A percentile compares a stretch with the other conserved stretches of the same genome.
These are phyloP conservation scores for Xyrauchen texanus DNA, from an alignment of 2,113 vertebrate species.

Conservation along the genomic window DNA sequence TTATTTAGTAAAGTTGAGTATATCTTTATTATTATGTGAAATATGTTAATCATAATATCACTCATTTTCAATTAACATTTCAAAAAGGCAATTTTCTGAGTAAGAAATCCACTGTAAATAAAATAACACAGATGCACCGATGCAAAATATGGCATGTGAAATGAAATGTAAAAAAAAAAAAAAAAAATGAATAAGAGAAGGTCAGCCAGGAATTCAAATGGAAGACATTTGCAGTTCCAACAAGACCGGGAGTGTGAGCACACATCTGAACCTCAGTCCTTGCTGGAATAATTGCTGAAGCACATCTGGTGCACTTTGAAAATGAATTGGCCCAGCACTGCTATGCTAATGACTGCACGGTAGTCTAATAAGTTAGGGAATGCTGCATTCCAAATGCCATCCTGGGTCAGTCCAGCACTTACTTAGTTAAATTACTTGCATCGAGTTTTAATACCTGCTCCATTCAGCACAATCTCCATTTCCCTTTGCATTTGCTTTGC, in stretches of 20 bases:
- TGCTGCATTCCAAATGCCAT: constrained; percentile 61
- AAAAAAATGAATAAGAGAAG: constrained; percentile 50
- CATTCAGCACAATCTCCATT: not conserved
- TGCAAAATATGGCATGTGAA: constrained; percentile 54
- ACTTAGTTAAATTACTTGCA: constrained; percentile 52
- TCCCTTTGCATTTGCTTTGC: constrained; percentile 1
- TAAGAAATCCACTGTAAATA: constrained; percentile 36
- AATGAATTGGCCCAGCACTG: constrained; percentile 58
- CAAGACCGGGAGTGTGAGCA: constrained; percentile 58
- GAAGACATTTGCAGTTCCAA: constrained; percentile 63
- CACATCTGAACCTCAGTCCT: constrained; percentile 58
- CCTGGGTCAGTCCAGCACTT: constrained; percentile 51
- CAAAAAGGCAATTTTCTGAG: not conserved
- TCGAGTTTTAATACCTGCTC: constrained; percentile 42
- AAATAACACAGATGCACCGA: constrained; percentile 38
- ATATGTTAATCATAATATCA: not conserved
- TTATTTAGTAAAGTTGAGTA: no score
- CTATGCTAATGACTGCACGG: constrained; percentile 60
- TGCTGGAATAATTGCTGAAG: constrained; percentile 60
- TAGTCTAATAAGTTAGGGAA: constrained; percentile 63
- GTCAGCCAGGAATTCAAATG: constrained; percentile 65
- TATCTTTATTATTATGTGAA: no score
- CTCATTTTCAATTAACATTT: not conserved
- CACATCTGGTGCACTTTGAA: constrained; percentile 72
- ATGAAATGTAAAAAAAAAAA: constrained; percentile 50